These are phyloP conservation scores for Anoplius nigerrimus DNA, from an alignment of 2,888 invertebrate genomes.

Conservation along the genomic window DNA sequence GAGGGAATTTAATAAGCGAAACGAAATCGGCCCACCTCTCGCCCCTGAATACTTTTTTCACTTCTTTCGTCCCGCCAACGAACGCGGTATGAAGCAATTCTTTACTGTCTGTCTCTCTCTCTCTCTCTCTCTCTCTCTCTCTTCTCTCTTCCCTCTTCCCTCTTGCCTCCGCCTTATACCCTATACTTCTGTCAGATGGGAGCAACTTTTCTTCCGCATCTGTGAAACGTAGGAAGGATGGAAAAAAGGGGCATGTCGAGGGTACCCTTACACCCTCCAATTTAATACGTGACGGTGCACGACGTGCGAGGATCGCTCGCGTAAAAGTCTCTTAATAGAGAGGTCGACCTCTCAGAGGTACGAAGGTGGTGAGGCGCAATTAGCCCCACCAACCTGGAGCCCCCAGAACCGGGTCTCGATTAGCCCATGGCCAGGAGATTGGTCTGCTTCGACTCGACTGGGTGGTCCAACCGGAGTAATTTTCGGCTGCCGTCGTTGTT, in stretches of 20 bases:
- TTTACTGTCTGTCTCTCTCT: background rate
- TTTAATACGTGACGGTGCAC: conserved; percentile 56
- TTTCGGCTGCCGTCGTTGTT: conserved; percentile 65
- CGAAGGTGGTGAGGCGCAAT: conserved; percentile 65
- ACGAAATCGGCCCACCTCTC: no score
- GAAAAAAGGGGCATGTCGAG: conserved; percentile 6
- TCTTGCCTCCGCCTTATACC: background rate
- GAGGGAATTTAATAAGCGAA: no score
- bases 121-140: background rate
- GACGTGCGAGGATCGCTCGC: conserved; percentile 35
- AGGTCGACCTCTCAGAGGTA: conserved; percentile 57
- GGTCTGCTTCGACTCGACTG: conserved; percentile 65
- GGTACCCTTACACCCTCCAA: conserved; percentile 52
- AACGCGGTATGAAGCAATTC: no score
- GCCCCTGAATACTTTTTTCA: background rate
- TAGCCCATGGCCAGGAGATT: conserved; percentile 70
- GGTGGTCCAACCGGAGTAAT: conserved; percentile 71
- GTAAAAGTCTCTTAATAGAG: conserved; percentile 60
- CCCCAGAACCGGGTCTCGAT: conserved; percentile 59
- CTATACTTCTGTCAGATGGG: background rate
- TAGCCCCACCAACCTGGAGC: conserved; percentile 66
- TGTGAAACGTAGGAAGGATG: conserved; percentile 1
- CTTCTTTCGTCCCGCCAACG: background rate
- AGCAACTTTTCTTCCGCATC: background rate
- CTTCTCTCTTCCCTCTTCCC: background rate